Evolutionary conservation across 2,113 vertebrate genomes (phyloP), one percentile per base, ranked within the genome.

Genomic region (Scartelaos histophorus): DNA sequence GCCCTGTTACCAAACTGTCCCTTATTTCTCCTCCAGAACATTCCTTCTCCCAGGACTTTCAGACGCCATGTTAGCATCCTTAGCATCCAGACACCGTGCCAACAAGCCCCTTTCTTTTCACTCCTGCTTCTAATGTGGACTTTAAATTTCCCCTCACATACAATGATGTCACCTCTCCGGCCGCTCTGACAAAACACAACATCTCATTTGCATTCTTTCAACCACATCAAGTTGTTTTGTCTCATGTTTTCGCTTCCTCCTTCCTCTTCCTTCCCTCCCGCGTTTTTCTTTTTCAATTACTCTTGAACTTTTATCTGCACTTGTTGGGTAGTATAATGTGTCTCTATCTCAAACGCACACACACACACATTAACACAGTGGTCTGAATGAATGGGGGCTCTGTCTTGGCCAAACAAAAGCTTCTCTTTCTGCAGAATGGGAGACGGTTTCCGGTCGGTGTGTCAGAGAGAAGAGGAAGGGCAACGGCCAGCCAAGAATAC

Each of bases 391-490:
- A 92, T 95, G 91, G 82, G 88, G 88, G 87, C 85, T 87, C 93
- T 95, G 93, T 95, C 93, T 95, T 93, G 79, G 83, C 74, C 74
- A 90, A 83, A 94, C 95, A 95, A 96, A 95, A 94, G 93, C 92
- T 86, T 86, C 84, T 91, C 93, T 93, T 95, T 95, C 85, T 93
- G 90, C 85, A 67, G 89, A 87, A 90, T 71, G 89, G 93, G 94
- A 91, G 83, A 89, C 86, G 89, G 93, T 93, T 95, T 96, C 95
- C 93, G 92, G 92, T 93, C 82, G 94, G 87, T 92, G 93, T 90
- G 92, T 93, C 94, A 89, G 90, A 93, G 92, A 93, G 89, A 88
- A 93, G 92, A 92, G 90, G 90, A 94, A 91, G 88, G 92, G 84
- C 90, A 94, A 91, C 87, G 91, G 89, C 72, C 62, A 78, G 86